phyloP scores from a whole-genome alignment of 2,113 vertebrate species.

The Spheniscus mendiculus region DNA sequence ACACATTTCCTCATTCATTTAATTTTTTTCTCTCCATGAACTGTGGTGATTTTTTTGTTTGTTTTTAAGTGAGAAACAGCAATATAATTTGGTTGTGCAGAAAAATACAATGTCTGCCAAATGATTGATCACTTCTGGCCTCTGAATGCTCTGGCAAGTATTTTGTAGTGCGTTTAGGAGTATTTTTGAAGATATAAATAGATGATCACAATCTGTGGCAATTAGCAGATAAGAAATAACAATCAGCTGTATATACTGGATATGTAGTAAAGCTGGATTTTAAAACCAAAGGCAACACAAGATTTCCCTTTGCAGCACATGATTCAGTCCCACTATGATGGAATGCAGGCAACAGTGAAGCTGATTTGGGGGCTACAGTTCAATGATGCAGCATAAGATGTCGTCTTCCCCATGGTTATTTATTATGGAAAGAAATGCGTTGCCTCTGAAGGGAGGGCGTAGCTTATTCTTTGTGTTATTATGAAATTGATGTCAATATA shows the following conservation, averaged over 20 bases:
- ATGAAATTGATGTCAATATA: neutral
- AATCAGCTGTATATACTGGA: neutral
- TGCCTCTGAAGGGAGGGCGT: neutral
- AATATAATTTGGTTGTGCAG: neutral
- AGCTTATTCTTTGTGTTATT: neutral
- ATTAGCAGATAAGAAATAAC: slow-evolving; percentile 34
- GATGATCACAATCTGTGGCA: neutral
- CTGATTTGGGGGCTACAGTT: neutral
- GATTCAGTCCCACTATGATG: neutral
- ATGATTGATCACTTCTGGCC: slow-evolving; percentile 11
- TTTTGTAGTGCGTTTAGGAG: neutral
- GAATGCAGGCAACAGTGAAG: neutral
- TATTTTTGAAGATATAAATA: slow-evolving; percentile 22
- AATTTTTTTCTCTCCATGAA: neutral
- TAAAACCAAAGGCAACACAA: neutral
- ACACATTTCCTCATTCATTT: neutral
- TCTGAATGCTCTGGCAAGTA: neutral
- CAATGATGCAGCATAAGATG: neutral
- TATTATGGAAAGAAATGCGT: neutral
- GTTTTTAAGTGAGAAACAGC: neutral
- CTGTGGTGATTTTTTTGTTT: neutral
- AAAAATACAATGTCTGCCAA: neutral
- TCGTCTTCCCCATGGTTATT: neutral
- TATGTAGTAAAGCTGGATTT: slow-evolving; percentile 4
- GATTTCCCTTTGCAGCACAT: neutral